Conservation (phyloP, 1,140 invertebrate species). For the Vanessa tameamea region DNA sequence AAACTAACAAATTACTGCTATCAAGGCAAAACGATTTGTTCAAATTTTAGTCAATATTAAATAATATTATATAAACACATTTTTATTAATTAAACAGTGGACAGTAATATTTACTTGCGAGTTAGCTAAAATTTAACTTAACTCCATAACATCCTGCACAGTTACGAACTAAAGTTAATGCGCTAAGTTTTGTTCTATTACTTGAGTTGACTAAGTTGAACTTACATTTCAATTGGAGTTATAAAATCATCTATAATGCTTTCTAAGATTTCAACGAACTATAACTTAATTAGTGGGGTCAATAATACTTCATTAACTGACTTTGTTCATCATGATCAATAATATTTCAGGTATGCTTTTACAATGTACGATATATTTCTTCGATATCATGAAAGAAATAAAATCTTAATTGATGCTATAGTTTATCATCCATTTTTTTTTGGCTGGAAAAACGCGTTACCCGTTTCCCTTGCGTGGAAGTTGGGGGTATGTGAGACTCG, state of each 20-base stretch:
- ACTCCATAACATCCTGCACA: conserved; percentile 5
- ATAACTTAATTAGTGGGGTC: neutral
- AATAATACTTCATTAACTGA: neutral
- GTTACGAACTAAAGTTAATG: conserved; percentile 12
- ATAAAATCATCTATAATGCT: neutral
- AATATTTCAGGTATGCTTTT: no score
- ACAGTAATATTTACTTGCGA: neutral
- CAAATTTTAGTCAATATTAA: no score
- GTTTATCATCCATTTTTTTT: no score
- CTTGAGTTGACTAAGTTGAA: conserved; percentile 3
- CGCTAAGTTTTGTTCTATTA: conserved; percentile 8
- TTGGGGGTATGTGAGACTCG: no score
- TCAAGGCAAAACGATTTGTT: no score
- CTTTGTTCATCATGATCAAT: no score
- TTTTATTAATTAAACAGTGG: neutral
- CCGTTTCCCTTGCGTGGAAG: no score
- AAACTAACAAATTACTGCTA: no score
- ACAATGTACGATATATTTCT: no score
- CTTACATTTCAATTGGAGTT: conserved; percentile 11
- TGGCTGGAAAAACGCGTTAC: no score
- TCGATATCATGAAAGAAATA: no score
- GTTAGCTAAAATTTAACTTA: conserved; percentile 17
- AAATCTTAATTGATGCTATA: no score
- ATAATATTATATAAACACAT: neutral
- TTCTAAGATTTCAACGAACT: neutral